Base-by-base conservation (phyloP, 2,888 invertebrate species). In the Neoitamus cyanurus region DNA sequence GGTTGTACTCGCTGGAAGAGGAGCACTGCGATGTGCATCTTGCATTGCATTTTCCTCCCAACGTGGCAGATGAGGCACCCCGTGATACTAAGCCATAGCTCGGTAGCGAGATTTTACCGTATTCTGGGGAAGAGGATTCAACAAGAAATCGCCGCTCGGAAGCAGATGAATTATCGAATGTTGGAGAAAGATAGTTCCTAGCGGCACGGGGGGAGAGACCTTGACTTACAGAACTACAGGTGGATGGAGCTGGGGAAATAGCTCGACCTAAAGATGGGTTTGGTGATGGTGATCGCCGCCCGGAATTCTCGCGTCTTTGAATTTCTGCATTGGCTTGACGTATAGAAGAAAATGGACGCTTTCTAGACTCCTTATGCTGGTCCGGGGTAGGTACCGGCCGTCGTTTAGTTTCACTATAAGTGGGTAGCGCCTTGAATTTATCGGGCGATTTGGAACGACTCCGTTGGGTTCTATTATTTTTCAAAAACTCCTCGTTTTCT, bases 1-100 rank as follows among this genome's bases (percentile, higher is more conserved):
- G 90, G 48, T 89, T 90, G 28, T 90, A 91, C 87, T 91, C 90
- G 84, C 91, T 91, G 0, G 90, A 89, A 84, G 88, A 90, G 0
- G 90, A 91, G 31, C 89, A 90, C n/a, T 90, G 89, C 0, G 91
- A 90, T 6, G 87, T 87, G 73, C 90, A 90, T 25, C 90, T 89
- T 0, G 84, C 28, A 46, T 11, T 4, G 1, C n/a, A 28, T 46
- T 77, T 77, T 77, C 37, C 86, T 86, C 0, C 86, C 86, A 30
- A 86, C 87, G 34, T 87, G 87, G 84, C 72, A 15, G 31, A 48
- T 7, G 84, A 84, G 20, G 11, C 20, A n/a, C 28, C 9, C 70
- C 70, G 28, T 31, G 77, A 83, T 9, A 86, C 84, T 31, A 87
- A 48, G 1, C 85, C 87, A 75, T 86, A 87, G 69, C 69, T 87